Percentiles rank a stretch among this genome's conserved stretches.
These are phyloP conservation scores for Leptarthrus brevirostris DNA, from an alignment of 2,888 invertebrate genomes.

Conservation along the genomic window DNA sequence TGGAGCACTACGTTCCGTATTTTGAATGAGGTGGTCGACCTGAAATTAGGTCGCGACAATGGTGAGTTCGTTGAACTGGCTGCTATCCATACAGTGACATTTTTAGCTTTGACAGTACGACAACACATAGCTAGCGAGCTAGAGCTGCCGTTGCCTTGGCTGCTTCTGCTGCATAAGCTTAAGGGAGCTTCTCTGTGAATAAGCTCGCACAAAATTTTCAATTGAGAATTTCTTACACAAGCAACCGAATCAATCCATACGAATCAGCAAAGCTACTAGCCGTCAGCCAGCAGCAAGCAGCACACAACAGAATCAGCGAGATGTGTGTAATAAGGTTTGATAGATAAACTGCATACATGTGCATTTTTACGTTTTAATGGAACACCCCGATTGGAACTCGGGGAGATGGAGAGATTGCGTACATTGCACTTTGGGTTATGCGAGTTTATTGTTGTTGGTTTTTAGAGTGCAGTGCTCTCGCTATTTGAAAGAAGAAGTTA, in stretches of 20 bases:
- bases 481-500: constrained; percentile 3
- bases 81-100: constrained; percentile 51
- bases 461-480: constrained; percentile 33
- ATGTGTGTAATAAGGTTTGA: constrained; percentile 35
- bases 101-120: too few species aligned
- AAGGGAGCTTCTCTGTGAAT: neutral
- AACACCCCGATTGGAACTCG: neutral
- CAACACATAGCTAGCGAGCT: too few species aligned
- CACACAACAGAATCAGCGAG: too few species aligned
- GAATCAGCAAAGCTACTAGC: neutral
- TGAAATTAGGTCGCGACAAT: constrained; percentile 68
- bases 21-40: constrained; percentile 66
- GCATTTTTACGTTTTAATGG: constrained; percentile 22
- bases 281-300: constrained; percentile 1
- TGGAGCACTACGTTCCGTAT: constrained; percentile 48
- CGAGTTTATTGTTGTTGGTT: constrained; percentile 11
- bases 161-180: neutral
- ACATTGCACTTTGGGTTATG: constrained; percentile 36
- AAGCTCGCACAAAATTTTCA: constrained; percentile 46
- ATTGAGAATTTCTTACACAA: constrained; percentile 44
- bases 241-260: neutral
- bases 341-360: constrained; percentile 38
- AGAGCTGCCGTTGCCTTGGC: neutral
- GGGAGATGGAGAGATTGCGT: constrained; percentile 40
- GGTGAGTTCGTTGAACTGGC: constrained; percentile 68